Percentiles rank a stretch among this genome's conserved stretches.
These are phyloP conservation scores for Scolopax bukidnonensis DNA, from an alignment of 2,797 vertebrate genomes.

Conservation along the genomic window DNA sequence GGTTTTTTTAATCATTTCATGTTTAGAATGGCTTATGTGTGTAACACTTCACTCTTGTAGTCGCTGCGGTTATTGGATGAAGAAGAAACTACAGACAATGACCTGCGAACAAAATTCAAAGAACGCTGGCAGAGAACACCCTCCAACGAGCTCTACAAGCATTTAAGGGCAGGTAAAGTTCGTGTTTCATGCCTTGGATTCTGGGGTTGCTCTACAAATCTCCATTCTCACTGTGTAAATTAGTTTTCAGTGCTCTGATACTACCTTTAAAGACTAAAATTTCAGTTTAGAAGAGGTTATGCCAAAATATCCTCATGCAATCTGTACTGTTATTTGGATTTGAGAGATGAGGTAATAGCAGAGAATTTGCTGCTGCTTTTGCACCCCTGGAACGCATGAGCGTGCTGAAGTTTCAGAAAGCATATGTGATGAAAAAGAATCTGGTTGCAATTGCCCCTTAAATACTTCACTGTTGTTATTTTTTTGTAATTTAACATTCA, in stretches of 20 bases:
- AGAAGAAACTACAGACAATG: conserved; percentile 94
- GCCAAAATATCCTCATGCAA: background rate
- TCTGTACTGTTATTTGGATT: background rate
- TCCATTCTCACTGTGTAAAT: background rate
- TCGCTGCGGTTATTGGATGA: conserved; percentile 92
- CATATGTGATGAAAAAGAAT: background rate
- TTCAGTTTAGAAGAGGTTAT: background rate
- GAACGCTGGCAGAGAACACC: conserved; percentile 97
- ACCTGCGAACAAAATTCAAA: conserved; percentile 92
- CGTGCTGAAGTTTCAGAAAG: background rate
- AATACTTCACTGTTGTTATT: background rate
- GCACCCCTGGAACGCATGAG: rapidly evolving
- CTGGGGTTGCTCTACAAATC: background rate
- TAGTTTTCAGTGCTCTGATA: background rate
- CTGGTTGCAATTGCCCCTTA: background rate
- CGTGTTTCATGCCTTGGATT: background rate
- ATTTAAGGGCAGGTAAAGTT: conserved; percentile 87
- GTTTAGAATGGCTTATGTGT: background rate
- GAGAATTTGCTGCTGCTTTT: background rate
- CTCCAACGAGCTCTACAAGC: conserved; percentile 94
- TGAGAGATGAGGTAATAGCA: background rate
- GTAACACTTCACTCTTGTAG: conserved; percentile 64
- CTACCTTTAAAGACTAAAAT: background rate
- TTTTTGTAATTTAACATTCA: background rate
- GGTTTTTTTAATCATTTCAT: background rate